Percentiles rank a stretch among this genome's conserved stretches.
These are phyloP conservation scores for Cichlasoma orientale DNA, from an alignment of 2,797 vertebrate genomes.

Conservation along the genomic window DNA sequence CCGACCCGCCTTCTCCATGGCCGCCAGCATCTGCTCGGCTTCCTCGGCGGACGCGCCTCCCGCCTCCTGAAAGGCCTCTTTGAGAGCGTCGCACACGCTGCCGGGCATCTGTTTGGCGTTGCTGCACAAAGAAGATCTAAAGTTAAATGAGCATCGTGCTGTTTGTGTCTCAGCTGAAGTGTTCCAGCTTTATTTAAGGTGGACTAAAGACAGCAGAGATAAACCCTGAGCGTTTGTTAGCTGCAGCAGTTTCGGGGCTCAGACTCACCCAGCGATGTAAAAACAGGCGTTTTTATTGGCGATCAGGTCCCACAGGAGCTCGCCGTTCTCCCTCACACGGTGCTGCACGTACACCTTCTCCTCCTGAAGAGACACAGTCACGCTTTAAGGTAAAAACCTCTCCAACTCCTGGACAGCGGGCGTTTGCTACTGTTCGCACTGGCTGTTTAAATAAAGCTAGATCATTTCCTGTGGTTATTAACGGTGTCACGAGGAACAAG, in stretches of 20 bases:
- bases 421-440: neutral
- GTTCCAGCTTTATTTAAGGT: neutral
- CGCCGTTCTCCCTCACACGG: conserved; percentile 79
- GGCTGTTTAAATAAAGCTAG: neutral
- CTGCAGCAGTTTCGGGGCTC: neutral
- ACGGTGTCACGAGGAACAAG: neutral
- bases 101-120: conserved; percentile 92
- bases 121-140: conserved; percentile 63
- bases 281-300: conserved; percentile 71
- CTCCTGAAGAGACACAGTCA: conserved; percentile 76
- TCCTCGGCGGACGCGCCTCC: conserved; percentile 80
- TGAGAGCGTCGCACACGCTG: conserved; percentile 84
- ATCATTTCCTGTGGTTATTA: neutral
- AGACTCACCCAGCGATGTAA: conserved; percentile 93
- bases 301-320: conserved; percentile 89
- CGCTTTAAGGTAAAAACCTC: neutral
- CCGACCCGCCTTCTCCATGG: conserved; percentile 82
- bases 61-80: conserved; percentile 77
- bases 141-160: neutral
- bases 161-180: no score
- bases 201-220: neutral
- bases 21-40: conserved; percentile 80
- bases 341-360: conserved; percentile 95
- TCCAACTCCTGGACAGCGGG: neutral
- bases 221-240: neutral